Base-by-base conservation (phyloP, 2,888 invertebrate genomes). In the Griposia aprilina region DNA sequence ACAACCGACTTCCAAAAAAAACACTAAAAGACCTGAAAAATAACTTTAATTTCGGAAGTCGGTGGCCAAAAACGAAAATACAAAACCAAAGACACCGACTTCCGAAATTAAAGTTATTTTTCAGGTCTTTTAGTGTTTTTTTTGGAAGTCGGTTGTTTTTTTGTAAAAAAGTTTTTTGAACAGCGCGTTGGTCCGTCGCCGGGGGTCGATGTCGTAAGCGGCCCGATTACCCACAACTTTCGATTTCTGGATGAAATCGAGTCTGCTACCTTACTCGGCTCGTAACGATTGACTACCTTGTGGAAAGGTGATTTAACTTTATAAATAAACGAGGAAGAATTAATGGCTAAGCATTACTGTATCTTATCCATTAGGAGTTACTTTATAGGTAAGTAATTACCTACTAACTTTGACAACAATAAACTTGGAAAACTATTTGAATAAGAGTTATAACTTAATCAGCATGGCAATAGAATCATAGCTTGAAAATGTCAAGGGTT, bases 231-330 rank as follows among this genome's bases (percentile, higher is more conserved):
- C 76, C 83, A 83, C 80, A 82, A 94, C 95, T 95, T 95, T 95
- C 95, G 91, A 90, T 95, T 93, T 95, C 95, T 94, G 95, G 95
- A 95, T 94, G 93, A 94, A 94, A 93, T 89, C 90, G 91, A 92
- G 88, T 83, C 81, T 77, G 90, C 89, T 93, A 92, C 92, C 92
- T 92, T 84, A 66, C 78, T 70, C 57, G 68, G 67, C 23, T 23
- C 52, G 48, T 23, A 36, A 66, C 67, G 68, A 65, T 62, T 66
- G 26, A 70, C 79, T 69, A 80, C 65, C 76, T 81, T 79, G 81
- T 76, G n/a, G 26, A 50, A 52, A 26, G 52, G 11, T 76, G 48
- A 81, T 73, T 71, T 60, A 75, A 75, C 55, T 63, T 41, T 63
- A 41, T 41, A 23, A 41, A 41, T 23, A 41, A 41, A 23, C 1